phyloP scores from a whole-genome alignment of 1,140 invertebrate genomes.

The Leptinotarsa lineolata region DNA sequence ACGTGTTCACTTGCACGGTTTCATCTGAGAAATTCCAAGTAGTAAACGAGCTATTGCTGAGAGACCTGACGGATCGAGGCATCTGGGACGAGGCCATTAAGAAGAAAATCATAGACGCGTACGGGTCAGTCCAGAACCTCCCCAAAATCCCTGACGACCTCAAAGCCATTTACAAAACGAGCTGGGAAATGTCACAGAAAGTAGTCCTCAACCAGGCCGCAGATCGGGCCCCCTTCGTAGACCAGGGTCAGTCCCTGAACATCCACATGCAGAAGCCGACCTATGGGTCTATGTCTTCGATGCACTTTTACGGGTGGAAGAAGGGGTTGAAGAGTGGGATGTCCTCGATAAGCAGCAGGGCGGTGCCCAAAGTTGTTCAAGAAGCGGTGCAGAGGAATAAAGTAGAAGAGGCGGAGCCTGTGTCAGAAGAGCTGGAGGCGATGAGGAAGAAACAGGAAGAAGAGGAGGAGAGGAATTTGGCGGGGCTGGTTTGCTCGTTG shows the following conservation, averaged over 20 bases:
- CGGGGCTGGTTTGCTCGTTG: conserved; percentile 83
- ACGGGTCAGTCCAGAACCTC: conserved; percentile 94
- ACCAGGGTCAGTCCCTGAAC: conserved; percentile 97
- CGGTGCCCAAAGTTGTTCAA: conserved; percentile 94
- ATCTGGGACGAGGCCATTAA: conserved; percentile 98
- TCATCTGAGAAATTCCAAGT: conserved; percentile 74
- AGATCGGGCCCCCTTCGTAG: conserved; percentile 96
- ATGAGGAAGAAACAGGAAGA: conserved; percentile 40
- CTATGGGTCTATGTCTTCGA: conserved; percentile 92
- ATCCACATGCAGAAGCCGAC: conserved; percentile 94
- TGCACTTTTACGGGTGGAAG: conserved; percentile 99
- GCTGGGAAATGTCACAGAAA: conserved; percentile 98
- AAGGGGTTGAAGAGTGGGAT: conserved; percentile 98
- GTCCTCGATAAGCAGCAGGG: conserved; percentile 97
- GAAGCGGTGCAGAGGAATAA: conserved; percentile 86
- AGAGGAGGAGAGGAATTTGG: conserved; percentile 67
- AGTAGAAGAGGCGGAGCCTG: not conserved
- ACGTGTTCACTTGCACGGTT: conserved; percentile 92
- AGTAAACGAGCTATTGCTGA: conserved; percentile 95
- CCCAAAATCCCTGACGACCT: conserved; percentile 86
- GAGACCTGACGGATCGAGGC: conserved; percentile 87
- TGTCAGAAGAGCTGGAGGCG: conserved; percentile 35
- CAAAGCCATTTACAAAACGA: conserved; percentile 94
- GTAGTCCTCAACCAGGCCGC: conserved; percentile 95
- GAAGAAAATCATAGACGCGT: conserved; percentile 87